These are phyloP conservation scores for Oscheius sp. DNA, from an alignment of 1,140 invertebrate genomes.

Conservation along the genomic window DNA sequence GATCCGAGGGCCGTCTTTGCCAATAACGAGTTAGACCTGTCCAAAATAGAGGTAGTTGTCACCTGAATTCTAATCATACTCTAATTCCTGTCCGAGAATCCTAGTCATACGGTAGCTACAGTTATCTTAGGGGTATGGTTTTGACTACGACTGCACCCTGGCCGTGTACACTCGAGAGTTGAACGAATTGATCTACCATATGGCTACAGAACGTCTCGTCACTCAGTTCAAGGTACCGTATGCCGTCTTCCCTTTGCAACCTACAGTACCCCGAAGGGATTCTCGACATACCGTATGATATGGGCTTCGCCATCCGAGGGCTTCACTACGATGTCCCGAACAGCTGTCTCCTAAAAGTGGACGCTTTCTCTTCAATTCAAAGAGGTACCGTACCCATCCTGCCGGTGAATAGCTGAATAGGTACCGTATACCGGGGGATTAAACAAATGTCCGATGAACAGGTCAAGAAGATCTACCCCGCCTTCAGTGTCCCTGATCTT, in stretches of 20 bases:
- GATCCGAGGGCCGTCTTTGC: constrained; percentile 79
- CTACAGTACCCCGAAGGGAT: constrained; percentile 86
- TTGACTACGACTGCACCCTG: constrained; percentile 97
- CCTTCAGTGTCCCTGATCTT: constrained; percentile 62
- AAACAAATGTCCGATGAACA: constrained; percentile 78
- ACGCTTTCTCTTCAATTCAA: constrained; percentile 93
- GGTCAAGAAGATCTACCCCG: constrained; percentile 72
- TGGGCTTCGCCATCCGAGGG: constrained; percentile 84
- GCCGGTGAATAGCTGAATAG: background rate
- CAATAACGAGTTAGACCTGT: constrained; percentile 90
- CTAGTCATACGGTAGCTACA: too few species aligned
- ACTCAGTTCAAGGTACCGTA: constrained; percentile 77
- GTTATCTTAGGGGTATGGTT: too few species aligned
- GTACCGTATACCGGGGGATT: constrained; percentile 75
- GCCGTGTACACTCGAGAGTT: constrained; percentile 88
- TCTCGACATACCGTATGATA: constrained; percentile 76
- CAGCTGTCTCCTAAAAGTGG: constrained; percentile 87
- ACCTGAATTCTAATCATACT: too few species aligned
- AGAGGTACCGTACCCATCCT: constrained; percentile 66
- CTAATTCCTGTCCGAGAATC: too few species aligned
- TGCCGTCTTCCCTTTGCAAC: background rate
- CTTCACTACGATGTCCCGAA: constrained; percentile 94
- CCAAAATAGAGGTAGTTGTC: constrained; percentile 86
- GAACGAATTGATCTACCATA: constrained; percentile 85
- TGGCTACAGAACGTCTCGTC: constrained; percentile 81